Conservation (phyloP, 2,888 invertebrate genomes). For the Drosophila melanocephala region DNA sequence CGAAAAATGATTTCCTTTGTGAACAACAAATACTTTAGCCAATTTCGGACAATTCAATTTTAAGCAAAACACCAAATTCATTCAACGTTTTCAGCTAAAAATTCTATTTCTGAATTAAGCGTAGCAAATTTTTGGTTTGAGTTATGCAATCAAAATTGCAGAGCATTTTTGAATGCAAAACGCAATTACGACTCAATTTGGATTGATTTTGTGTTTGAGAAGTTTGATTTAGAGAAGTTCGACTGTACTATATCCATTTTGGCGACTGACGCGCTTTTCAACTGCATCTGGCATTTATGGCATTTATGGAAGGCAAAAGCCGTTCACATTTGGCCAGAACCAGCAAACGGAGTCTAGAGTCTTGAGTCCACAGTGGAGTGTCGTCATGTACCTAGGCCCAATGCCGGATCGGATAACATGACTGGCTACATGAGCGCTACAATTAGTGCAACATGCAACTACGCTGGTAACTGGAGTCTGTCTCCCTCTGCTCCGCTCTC, state of each 20-base stretch:
- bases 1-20: too few relatives aligned
- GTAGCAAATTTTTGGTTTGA: background rate
- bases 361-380: constrained; percentile 1
- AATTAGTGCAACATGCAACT: constrained; percentile 77
- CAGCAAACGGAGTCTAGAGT: constrained; percentile 3
- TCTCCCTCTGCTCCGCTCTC: background rate
- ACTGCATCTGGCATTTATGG: constrained; percentile 49
- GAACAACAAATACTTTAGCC: background rate
- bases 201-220: background rate
- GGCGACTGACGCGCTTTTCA: constrained; percentile 37
- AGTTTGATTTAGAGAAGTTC: constrained; percentile 8
- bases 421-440: constrained; percentile 61
- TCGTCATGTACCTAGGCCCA: constrained; percentile 25
- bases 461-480: constrained; percentile 34
- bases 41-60: background rate
- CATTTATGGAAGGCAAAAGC: constrained; percentile 39
- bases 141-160: background rate
- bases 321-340: constrained; percentile 56
- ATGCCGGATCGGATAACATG: constrained; percentile 60
- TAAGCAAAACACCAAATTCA: background rate
- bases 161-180: background rate
- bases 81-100: background rate
- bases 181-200: constrained; percentile 8
- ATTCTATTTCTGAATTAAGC: background rate
- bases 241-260: constrained; percentile 55